These are phyloP conservation scores for Fulica atra DNA, from an alignment of 2,113 vertebrate genomes.

Conservation along the genomic window DNA sequence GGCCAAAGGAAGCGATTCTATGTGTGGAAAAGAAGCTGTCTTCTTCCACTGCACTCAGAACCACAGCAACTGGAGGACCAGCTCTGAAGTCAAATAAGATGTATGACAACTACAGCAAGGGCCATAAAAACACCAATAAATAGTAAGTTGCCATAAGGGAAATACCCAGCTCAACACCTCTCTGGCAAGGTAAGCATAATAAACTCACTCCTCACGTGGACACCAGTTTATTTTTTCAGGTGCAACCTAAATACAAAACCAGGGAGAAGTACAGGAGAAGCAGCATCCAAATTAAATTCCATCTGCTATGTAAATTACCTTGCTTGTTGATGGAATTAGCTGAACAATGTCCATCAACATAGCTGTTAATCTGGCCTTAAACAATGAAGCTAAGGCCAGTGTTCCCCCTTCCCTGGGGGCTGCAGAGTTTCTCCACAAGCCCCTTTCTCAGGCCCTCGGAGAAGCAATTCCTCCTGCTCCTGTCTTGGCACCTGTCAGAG, in stretches of 20 bases:
- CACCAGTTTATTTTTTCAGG: constrained; percentile 43
- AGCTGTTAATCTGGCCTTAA: constrained; percentile 55
- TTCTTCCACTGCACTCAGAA: neutral
- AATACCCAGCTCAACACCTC: neutral
- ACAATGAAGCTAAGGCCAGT: constrained; percentile 17
- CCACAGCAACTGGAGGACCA: neutral
- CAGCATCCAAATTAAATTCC: constrained; percentile 12
- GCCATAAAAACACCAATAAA: constrained; percentile 40
- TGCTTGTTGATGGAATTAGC: constrained; percentile 35
- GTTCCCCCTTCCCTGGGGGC: neutral
- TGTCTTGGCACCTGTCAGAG: neutral
- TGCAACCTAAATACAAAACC: constrained; percentile 23
- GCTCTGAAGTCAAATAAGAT: neutral
- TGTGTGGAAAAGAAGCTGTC: neutral
- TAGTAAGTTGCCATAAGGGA: constrained; percentile 33
- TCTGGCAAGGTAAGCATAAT: constrained; percentile 24
- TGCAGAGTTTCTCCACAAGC: neutral
- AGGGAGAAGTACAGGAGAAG: neutral
- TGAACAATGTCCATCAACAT: neutral
- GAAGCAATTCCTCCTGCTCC: neutral
- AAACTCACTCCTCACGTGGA: neutral
- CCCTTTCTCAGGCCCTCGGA: neutral
- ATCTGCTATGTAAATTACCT: constrained; percentile 6
- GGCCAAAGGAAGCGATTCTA: neutral
- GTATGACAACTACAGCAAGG: neutral